Evolutionary conservation across 2,113 vertebrate species (phyloP), one percentile per base, ranked within the genome.

Genomic region (Myxocyprinus asiaticus): DNA sequence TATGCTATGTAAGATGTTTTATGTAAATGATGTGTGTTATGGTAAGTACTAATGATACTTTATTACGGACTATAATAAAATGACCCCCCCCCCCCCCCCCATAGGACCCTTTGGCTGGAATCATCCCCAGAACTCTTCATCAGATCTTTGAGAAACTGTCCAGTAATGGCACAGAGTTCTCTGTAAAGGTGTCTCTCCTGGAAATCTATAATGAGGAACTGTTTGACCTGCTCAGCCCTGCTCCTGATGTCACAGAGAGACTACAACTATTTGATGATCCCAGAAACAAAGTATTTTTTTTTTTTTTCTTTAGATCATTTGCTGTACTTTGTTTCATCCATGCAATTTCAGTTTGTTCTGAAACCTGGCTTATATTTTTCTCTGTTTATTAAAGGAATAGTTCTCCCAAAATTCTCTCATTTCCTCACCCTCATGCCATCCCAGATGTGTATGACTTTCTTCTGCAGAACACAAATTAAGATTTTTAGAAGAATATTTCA

Each of bases 181-280:
- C 98, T 0, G 95, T 99, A 50, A 99, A 98, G 84, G 98, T 99
- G 0, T 99, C 97, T 10, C 90, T 99, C 77, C 81, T 99, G 91
- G 98, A 98, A 92, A 99, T 99, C 78, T 99, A 99, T 89, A 99
- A 99, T 47, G 98, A 99, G 88, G 97, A 99, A 86, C 95, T 99
- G 80, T 98, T 99, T 80, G 98, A 99, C 90, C 95, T 99, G 63
- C 93, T 99, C 80, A 98, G 94, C 88, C 92, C 95, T 6, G 88
- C 88, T 58, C 88, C 95, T 9, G 97, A 99, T 88, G 95, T 96
- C 22, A 94, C 85, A 0, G 98, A 99, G 88, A 92, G 95, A 51
- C 89, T 99, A 51, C 97, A 98, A 87, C 96, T 99, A 84, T 99
- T 99, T 79, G 98, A 99, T 85, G 98, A 99, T 86, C 96, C 97